Evolutionary conservation across 2,797 vertebrate species (phyloP), one percentile per base, ranked within the genome.

Genomic region (Lemur catta): DNA sequence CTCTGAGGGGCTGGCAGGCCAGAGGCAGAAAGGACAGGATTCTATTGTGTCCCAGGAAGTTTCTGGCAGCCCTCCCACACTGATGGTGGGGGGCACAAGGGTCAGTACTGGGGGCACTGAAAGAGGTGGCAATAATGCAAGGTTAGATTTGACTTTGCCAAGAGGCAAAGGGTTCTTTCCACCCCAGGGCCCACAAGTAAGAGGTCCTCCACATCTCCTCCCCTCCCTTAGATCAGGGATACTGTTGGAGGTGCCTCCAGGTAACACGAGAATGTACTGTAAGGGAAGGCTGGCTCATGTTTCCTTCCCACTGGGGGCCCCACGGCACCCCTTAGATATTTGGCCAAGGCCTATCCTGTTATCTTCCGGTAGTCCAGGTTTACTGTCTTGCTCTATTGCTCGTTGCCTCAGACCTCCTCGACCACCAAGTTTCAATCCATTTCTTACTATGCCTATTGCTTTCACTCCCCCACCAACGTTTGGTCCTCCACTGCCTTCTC

Each of bases 11-110:
- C 13, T 63, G 61, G 84, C n/a, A 78, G 48, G 38, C 59, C 2
- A n/a, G 48, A 90, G 84, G 81, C 88, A 84, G 76, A 94, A 85
- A 18, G 67, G 33, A 72, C 48, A 88, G 7, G 61, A 91, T 92
- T 93, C 78, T 92, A 81, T 90, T 94, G 13, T 74, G 43, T 52
- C 86, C 79, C 89, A 46, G 22, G 81, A 95, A 89, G 71, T 84
- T 55, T 89, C 81, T 92, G 76, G 76, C 15, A 12, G 38, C 11
- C 38, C 67, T 84, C 69, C 33, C 1, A 3, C 72, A 82, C 1
- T 72, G 24, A 91, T 65, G 46, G 33, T 41, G 4, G 30, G 82
- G 9, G 69, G 33, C 1, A 63, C 78, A 69, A 85, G 20, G 12
- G 43, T 81, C 59, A 93, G 11, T 26, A 71, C 33, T 17, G 75